Conservation (phyloP, 2,888 invertebrate genomes). For the Stenotaenia linearis region DNA sequence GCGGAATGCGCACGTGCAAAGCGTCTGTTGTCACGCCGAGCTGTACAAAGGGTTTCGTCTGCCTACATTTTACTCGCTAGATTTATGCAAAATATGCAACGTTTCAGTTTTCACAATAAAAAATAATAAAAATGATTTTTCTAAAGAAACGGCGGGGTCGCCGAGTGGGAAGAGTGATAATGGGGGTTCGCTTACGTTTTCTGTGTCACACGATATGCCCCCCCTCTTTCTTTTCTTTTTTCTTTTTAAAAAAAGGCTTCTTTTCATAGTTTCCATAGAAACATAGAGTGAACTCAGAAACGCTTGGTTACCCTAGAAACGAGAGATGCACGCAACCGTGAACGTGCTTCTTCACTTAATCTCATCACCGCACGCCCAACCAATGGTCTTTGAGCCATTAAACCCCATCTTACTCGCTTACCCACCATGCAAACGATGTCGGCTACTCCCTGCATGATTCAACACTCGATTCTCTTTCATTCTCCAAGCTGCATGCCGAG, state of each 20-base stretch:
- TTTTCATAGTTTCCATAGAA: background rate
- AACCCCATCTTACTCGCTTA: background rate
- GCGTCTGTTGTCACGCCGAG: background rate
- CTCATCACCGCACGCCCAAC: background rate
- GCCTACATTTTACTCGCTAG: background rate
- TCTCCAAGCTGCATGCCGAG: background rate
- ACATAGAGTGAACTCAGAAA: background rate
- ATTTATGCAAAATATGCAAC: slow-evolving; percentile 12
- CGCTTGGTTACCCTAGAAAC: slow-evolving; percentile 1
- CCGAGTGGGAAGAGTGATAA: slow-evolving; percentile 3
- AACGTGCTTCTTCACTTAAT: background rate
- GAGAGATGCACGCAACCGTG: background rate
- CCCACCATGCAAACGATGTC: background rate
- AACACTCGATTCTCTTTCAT: background rate
- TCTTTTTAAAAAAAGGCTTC: background rate
- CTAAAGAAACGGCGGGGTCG: background rate
- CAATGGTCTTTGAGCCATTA: background rate
- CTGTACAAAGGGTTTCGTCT: background rate
- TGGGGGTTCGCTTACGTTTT: slow-evolving; percentile 1
- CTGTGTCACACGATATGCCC: background rate
- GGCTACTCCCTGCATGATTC: background rate
- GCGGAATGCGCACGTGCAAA: slow-evolving; percentile 21
- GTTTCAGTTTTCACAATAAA: background rate
- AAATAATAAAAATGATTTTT: background rate
- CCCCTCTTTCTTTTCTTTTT: background rate